A percentile compares a stretch with the other conserved stretches of the same genome.
Conservation (phyloP, 2,113 vertebrate species). For the Python bivittatus region DNA sequence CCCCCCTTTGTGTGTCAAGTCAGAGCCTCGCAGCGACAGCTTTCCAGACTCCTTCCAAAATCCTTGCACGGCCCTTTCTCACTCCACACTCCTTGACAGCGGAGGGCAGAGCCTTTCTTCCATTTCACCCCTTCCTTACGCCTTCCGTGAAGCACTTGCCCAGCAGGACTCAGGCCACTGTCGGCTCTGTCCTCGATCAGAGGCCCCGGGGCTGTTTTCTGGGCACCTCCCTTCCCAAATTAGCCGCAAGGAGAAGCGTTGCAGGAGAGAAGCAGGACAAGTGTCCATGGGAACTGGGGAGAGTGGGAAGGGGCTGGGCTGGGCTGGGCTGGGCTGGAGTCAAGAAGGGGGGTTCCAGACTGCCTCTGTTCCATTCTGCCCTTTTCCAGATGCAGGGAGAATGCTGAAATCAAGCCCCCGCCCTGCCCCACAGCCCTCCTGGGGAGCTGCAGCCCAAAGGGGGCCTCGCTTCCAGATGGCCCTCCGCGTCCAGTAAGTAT, state of each 20-base stretch:
- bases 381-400: background rate
- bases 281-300: background rate
- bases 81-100: background rate
- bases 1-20: background rate
- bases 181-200: background rate
- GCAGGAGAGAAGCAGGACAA: background rate
- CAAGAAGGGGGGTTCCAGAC: no score
- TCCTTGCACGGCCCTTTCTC: background rate
- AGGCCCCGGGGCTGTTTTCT: background rate
- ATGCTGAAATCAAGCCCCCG: background rate
- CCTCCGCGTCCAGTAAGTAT: background rate
- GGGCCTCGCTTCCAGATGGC: background rate
- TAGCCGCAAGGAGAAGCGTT: background rate
- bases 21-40: background rate
- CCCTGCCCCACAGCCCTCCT: background rate
- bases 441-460: background rate
- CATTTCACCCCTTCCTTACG: background rate
- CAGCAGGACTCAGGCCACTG: fast-evolving
- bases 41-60: background rate
- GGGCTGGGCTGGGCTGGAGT: no score
- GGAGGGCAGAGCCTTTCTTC: background rate
- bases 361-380: background rate
- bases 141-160: background rate
- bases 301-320: background rate
- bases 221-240: background rate